A percentile compares a stretch with the other conserved stretches of the same genome.
Conservation (phyloP, 2,888 invertebrate species). For the Tigriopus californicus region DNA sequence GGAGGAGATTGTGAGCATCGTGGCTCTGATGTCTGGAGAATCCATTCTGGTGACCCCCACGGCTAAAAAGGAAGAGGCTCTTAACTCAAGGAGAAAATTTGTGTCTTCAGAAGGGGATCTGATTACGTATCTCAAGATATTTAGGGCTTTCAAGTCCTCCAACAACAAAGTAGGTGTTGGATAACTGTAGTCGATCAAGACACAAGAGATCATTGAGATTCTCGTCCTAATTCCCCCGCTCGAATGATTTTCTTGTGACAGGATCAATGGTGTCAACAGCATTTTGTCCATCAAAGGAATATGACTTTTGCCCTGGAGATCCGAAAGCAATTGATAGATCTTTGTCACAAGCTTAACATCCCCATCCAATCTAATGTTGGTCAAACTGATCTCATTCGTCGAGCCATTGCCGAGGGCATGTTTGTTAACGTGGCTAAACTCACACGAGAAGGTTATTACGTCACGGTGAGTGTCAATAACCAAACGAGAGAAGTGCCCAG, state of each 20-base stretch:
- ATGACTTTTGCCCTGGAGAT: constrained; percentile 60
- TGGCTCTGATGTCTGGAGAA: constrained; percentile 73
- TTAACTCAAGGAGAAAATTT: constrained; percentile 53
- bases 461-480: constrained; percentile 35
- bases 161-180: constrained; percentile 34
- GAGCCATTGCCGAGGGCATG: constrained; percentile 59
- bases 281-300: constrained; percentile 64
- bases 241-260: constrained; percentile 22
- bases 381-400: constrained; percentile 30
- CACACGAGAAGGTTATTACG: constrained; percentile 47
- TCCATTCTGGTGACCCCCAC: constrained; percentile 55
- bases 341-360: constrained; percentile 39
- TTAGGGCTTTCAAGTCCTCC: constrained; percentile 50
- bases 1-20: constrained; percentile 52
- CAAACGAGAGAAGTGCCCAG: neutral
- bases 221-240: neutral
- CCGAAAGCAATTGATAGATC: constrained; percentile 51
- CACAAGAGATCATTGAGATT: neutral
- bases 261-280: constrained; percentile 72
- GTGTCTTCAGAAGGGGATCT: constrained; percentile 74
- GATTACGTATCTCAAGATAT: constrained; percentile 72
- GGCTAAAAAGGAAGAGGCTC: constrained; percentile 54
- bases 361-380: constrained; percentile 1
- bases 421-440: constrained; percentile 72
- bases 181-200: neutral